Evolutionary conservation across 2,888 invertebrate genomes (phyloP).

Genomic region (Pollenia angustigena): DNA sequence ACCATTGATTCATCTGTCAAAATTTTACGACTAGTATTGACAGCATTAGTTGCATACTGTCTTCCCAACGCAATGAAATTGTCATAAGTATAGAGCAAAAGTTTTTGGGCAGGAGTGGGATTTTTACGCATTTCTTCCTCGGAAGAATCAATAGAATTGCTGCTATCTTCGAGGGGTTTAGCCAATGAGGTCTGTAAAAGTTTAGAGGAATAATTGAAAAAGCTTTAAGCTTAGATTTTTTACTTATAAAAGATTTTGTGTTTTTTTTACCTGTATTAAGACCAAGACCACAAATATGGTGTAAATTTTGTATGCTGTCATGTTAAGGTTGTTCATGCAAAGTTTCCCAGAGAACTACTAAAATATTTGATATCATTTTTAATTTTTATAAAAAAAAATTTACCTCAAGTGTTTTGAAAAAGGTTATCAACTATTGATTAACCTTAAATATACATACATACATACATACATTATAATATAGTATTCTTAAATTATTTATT

Average conservation of each 20-base stretch:
- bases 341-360: conserved; percentile 1
- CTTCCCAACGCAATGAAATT: conserved; percentile 13
- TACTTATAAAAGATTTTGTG: not conserved
- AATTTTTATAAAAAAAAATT: not conserved
- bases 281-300: not conserved
- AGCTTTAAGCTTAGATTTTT: not conserved
- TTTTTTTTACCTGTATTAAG: conserved; percentile 3
- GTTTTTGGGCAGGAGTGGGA: conserved; percentile 4
- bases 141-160: not conserved
- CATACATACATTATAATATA: too few relatives aligned
- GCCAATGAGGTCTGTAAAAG: not conserved
- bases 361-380: not conserved
- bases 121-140: conserved; percentile 18
- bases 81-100: conserved; percentile 33
- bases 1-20: conserved; percentile 50
- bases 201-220: not conserved
- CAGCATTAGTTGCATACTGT: conserved; percentile 35
- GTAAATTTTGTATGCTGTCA: not conserved
- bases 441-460: too few relatives aligned
- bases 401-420: too few relatives aligned
- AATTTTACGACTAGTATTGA: conserved; percentile 39
- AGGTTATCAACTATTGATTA: too few relatives aligned
- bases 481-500: too few relatives aligned
- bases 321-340: not conserved
- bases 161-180: not conserved